Percentiles rank a stretch among this genome's conserved stretches.
Evolutionary conservation across 2,113 vertebrate genomes (phyloP).

Genomic region (Bufo gargarizans): DNA sequence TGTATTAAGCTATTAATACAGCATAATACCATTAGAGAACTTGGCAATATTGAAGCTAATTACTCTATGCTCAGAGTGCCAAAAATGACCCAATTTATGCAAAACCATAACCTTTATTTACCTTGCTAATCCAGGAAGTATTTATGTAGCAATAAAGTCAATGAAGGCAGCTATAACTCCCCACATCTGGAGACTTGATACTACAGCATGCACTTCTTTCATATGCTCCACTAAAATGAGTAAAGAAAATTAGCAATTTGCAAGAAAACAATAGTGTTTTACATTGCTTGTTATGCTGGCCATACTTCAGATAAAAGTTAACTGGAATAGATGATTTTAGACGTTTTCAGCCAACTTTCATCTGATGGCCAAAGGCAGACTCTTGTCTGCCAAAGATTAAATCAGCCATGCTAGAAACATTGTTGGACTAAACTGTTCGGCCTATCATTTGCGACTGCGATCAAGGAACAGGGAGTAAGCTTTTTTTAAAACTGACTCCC

Average conservation of each 20-base stretch:
- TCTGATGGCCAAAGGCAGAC: too few relatives aligned
- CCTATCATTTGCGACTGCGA: too few relatives aligned
- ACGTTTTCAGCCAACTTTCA: too few relatives aligned
- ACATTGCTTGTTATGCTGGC: neutral
- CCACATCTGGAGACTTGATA: neutral
- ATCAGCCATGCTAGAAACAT: too few relatives aligned
- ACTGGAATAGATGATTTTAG: too few relatives aligned
- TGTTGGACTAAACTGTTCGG: too few relatives aligned
- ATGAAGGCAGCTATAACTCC: neutral
- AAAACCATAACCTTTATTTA: neutral
- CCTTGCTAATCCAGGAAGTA: conserved; percentile 21
- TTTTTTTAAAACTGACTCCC: too few relatives aligned
- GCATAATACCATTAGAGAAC: neutral
- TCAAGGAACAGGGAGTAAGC: too few relatives aligned
- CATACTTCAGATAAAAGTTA: too few relatives aligned
- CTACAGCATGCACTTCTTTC: neutral
- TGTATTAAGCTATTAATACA: neutral
- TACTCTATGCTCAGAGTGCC: neutral
- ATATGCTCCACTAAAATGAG: too few relatives aligned
- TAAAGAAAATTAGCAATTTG: neutral
- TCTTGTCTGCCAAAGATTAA: neutral
- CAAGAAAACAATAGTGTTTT: neutral
- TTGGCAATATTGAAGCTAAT: neutral
- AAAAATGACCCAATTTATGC: neutral
- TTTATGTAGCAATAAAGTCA: neutral